Base-by-base conservation (phyloP, 2,888 invertebrate species). In the Ochropleura plecta region DNA sequence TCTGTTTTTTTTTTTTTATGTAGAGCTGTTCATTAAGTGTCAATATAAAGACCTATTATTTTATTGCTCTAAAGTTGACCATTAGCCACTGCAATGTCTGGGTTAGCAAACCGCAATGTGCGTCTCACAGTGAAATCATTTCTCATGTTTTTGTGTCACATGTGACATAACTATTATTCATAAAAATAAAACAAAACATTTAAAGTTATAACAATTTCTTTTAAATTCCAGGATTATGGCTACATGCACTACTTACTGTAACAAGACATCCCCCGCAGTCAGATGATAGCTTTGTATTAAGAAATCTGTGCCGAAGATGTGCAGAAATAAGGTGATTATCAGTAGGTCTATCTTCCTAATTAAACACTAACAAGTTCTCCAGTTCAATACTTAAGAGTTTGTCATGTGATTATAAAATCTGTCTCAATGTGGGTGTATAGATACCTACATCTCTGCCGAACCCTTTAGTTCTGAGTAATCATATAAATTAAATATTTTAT, bases 251-350 rank as follows among this genome's bases (percentile, higher is more conserved):
- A 66, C 90, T 98, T 66, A 97, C 97, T 9, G 97, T 97, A 80
- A 92, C 97, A 53, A 97, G 97, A 88, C 96, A 97, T 78, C 98
- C 98, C 0, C 92, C 98, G 12, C 95, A 97, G 63, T 97, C 98
- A 3, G 97, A 98, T 78, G 97, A 97, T n/a, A 97, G 97, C 89
- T 97, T 97, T 59, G 95, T 97, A 77, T 91, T 98, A 66, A 96
- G 98, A 83, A 94, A 96, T 62, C 92, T 98, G 81, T 97, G 98
- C 20, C 97, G 97, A 88, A 95, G 95, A 82, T 98, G 98, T 93
- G 96, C 97, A 55, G 91, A 95, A 86, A 95, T 97, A 70, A 96
- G 97, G 96, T 96, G 89, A 86, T n/a, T 18, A 44, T 12, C 14
- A 30, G 0, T n/a, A n/a, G 7, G n/a, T 2, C 44, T 42, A 62